These are phyloP conservation scores for Ostrea denselamellosa DNA, from an alignment of 1,140 invertebrate species.

Conservation along the genomic window DNA sequence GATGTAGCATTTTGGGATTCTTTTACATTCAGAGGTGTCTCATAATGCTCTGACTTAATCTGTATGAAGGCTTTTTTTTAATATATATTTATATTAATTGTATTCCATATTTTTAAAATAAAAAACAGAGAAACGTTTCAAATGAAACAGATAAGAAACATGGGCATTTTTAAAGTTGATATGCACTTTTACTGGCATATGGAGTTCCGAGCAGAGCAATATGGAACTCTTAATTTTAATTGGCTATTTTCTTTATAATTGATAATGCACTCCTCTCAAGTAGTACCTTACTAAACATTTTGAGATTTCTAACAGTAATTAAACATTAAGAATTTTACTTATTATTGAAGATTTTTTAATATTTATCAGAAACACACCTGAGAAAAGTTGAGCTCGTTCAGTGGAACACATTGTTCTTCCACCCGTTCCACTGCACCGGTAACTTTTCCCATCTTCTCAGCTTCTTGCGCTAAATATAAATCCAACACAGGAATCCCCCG, in stretches of 20 bases:
- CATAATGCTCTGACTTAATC: neutral
- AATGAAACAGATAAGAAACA: neutral
- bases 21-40: too few species aligned
- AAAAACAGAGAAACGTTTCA: neutral
- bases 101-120: neutral
- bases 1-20: too few species aligned
- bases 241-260: neutral
- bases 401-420: constrained; percentile 82
- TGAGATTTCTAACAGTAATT: neutral
- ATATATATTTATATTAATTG: neutral
- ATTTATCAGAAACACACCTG: constrained; percentile 77
- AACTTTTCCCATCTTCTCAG: constrained; percentile 79
- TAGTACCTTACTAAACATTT: neutral
- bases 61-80: neutral
- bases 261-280: neutral
- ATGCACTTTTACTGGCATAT: neutral
- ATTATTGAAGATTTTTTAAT: neutral
- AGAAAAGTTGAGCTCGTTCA: constrained; percentile 81
- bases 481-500: constrained; percentile 82
- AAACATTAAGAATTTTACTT: too few species aligned
- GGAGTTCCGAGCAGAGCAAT: neutral
- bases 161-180: neutral
- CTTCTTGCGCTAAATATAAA: constrained; percentile 81
- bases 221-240: neutral
- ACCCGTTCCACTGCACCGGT: constrained; percentile 82